These are phyloP conservation scores for Papilio dardanus DNA, from an alignment of 1,140 invertebrate genomes.

Conservation along the genomic window DNA sequence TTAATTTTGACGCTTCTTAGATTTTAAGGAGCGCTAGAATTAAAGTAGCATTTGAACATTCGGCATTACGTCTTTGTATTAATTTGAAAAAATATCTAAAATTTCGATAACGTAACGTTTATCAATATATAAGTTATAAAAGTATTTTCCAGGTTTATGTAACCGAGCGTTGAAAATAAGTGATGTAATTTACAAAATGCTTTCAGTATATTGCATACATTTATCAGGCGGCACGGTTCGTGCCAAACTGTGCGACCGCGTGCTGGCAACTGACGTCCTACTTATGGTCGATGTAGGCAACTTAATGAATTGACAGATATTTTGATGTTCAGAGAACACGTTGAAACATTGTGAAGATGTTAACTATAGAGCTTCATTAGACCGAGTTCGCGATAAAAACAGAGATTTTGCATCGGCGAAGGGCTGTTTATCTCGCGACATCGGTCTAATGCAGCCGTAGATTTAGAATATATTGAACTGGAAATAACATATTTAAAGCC, in stretches of 20 bases:
- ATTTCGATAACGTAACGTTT: not conserved
- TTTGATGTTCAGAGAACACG: not conserved
- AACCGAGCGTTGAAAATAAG: slow-evolving; percentile 20
- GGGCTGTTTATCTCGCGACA: no score
- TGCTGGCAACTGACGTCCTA: slow-evolving; percentile 28
- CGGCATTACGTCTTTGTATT: no score
- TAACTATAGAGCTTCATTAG: no score
- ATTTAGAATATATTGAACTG: no score
- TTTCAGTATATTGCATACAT: slow-evolving; percentile 32
- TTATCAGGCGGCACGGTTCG: slow-evolving; percentile 11
- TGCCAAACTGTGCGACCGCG: slow-evolving; percentile 29
- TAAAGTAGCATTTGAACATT: no score
- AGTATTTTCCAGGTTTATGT: slow-evolving; percentile 15
- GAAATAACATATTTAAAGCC: no score
- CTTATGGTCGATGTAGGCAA: not conserved
- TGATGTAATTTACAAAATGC: slow-evolving; percentile 20
- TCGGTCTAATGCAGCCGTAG: no score
- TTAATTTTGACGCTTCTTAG: no score
- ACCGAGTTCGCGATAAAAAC: no score
- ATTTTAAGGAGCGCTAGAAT: no score
- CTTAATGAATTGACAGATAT: slow-evolving; percentile 11
- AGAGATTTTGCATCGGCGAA: no score
- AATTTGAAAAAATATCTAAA: not conserved
- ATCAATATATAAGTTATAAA: not conserved
- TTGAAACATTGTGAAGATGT: not conserved